phyloP scores from a whole-genome alignment of 2,888 invertebrate species.

The Temnothorax rugatulus region DNA sequence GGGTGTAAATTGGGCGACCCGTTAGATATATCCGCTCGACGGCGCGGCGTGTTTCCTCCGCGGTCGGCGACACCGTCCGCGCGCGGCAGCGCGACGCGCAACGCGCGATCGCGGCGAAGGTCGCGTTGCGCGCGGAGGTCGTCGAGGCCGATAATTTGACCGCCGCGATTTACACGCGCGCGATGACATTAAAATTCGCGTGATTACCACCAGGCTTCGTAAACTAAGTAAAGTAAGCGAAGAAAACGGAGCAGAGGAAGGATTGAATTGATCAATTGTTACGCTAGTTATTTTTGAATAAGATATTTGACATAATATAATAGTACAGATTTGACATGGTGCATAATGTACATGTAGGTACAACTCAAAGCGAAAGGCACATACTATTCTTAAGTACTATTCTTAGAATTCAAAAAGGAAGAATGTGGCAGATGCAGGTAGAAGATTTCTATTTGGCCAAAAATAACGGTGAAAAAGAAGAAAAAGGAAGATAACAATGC shows the following conservation, averaged over 20 bases:
- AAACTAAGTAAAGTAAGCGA: too few relatives aligned
- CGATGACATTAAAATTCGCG: not conserved
- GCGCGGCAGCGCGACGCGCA: not conserved
- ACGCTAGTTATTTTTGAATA: too few relatives aligned
- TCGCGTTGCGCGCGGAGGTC: slow-evolving; percentile 21
- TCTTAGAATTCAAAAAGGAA: not conserved
- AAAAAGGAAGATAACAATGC: too few relatives aligned
- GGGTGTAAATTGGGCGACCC: slow-evolving; percentile 65
- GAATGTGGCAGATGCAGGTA: not conserved
- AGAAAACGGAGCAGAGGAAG: not conserved
- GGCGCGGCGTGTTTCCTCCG: slow-evolving; percentile 18
- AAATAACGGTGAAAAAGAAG: not conserved
- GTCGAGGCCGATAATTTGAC: slow-evolving; percentile 28
- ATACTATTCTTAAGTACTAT: too few relatives aligned
- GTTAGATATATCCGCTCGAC: slow-evolving; percentile 56
- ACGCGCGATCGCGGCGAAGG: slow-evolving; percentile 43
- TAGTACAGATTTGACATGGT: too few relatives aligned
- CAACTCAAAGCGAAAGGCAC: too few relatives aligned
- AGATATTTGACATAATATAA: too few relatives aligned
- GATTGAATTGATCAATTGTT: not conserved
- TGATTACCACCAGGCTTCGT: not conserved
- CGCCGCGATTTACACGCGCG: not conserved
- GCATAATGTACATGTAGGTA: too few relatives aligned
- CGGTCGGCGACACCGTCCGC: slow-evolving; percentile 52
- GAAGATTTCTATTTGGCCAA: not conserved